Percentiles rank a stretch among this genome's conserved stretches.
These are phyloP conservation scores for Danio jaintianensis DNA, from an alignment of 2,797 vertebrate species.

Conservation along the genomic window DNA sequence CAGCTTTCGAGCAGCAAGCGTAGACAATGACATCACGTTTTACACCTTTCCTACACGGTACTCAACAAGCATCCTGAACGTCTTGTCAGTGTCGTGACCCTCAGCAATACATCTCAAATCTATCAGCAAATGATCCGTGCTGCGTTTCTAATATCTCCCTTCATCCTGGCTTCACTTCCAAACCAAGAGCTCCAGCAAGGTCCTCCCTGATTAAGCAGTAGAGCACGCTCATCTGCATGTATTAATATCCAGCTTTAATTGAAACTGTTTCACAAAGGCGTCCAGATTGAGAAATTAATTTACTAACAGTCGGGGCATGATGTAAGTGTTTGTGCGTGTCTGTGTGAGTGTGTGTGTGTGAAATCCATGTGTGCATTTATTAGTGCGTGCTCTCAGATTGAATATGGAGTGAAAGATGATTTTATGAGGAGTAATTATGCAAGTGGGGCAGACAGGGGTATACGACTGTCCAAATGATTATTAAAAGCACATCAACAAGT, in stretches of 20 bases:
- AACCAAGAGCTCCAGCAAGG: constrained; percentile 48
- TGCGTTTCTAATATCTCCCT: background rate
- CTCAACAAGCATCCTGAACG: background rate
- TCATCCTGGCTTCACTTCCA: background rate
- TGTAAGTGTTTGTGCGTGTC: constrained; percentile 41
- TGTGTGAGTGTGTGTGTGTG: constrained; percentile 18
- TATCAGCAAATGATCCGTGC: constrained; percentile 10
- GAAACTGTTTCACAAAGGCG: constrained; percentile 25
- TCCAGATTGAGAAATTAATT: constrained; percentile 56
- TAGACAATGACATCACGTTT: background rate
- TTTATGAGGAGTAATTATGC: constrained; percentile 52
- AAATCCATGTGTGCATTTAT: background rate
- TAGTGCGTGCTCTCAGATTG: constrained; percentile 34
- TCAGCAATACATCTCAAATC: background rate
- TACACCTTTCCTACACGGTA: background rate
- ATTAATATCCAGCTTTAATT: constrained; percentile 56
- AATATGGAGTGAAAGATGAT: constrained; percentile 48
- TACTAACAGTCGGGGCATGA: constrained; percentile 39
- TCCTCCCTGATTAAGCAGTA: constrained; percentile 56
- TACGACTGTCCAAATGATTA: constrained; percentile 41
- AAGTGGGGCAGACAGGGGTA: constrained; percentile 32
- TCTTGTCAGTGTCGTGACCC: background rate
- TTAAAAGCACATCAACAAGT: constrained; percentile 54
- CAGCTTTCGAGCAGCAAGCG: background rate
- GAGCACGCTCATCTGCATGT: constrained; percentile 60